Conservation (phyloP, 2,888 invertebrate species). For the Xestia rhomboidea region DNA sequence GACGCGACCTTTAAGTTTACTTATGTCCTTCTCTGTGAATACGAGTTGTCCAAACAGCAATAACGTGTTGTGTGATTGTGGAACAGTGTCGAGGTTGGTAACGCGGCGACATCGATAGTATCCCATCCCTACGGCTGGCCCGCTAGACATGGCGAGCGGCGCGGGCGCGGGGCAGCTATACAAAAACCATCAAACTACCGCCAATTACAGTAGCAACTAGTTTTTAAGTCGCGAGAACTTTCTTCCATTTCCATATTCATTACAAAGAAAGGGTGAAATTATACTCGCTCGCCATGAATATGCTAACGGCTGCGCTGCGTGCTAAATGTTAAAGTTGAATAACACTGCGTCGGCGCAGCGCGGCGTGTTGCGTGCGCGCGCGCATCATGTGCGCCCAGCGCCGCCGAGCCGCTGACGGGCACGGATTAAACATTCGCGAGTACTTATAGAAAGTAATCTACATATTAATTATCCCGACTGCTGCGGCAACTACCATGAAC, state of each 20-base stretch:
- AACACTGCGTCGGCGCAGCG: slow-evolving; percentile 74
- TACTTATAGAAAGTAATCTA: slow-evolving; percentile 67
- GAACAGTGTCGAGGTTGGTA: slow-evolving; percentile 28
- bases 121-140: slow-evolving; percentile 48
- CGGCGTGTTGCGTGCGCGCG: slow-evolving; percentile 62
- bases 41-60: slow-evolving; percentile 45
- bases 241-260: slow-evolving; percentile 89
- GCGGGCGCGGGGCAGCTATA: slow-evolving; percentile 42
- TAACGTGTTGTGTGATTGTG: slow-evolving; percentile 33
- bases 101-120: slow-evolving; percentile 35
- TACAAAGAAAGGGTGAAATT: slow-evolving; percentile 89
- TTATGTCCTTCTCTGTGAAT: slow-evolving; percentile 34
- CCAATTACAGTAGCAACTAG: slow-evolving; percentile 87
- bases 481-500: slow-evolving; percentile 53
- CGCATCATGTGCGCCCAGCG: slow-evolving; percentile 53
- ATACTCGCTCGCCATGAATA: slow-evolving; percentile 84
- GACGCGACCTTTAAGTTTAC: slow-evolving; percentile 48
- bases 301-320: slow-evolving; percentile 82
- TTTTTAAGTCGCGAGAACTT: slow-evolving; percentile 89
- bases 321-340: slow-evolving; percentile 89
- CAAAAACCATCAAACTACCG: slow-evolving; percentile 79
- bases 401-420: slow-evolving; percentile 56
- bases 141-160: slow-evolving; percentile 30
- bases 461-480: slow-evolving; percentile 65
- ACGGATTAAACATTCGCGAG: slow-evolving; percentile 63